Evolutionary conservation across 2,888 invertebrate species (phyloP), one percentile per base, ranked within the genome.

Genomic region (Oithona nana): DNA sequence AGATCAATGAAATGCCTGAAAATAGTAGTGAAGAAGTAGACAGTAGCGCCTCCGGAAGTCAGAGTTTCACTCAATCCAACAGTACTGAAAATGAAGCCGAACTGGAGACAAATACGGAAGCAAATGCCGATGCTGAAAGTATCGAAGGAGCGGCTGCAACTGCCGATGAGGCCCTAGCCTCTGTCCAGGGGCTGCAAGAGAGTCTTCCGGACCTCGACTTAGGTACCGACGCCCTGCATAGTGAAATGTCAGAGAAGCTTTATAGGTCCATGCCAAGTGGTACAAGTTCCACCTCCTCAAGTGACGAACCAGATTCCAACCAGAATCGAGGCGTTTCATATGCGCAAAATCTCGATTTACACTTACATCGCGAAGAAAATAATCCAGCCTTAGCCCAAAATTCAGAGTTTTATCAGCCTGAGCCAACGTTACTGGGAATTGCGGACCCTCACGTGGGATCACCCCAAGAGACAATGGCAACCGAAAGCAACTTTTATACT

Each of bases 401-500:
- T 11, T 57, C 31, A 3, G 3, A 24, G 29, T 61, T 61, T 22
- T 61, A 54, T 54, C 61, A 54, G 16, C 52, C 51, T 54, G 61
- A 61, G 29, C 60, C 62, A 26, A 48, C 59, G 24, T 54, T 55
- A 8, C 58, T 65, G 22, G 26, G 59, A 2, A 61, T 54, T 28
- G 60, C 65, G 16, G 30, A 39, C 16, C 57, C 48, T 22, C 31
- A 29, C 20, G 29, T 20, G 28, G 13, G 29, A 24, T 26, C 55
- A 24, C 29, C 57, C 6, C 11, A 39, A 13, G 55, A 20, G 50
- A 26, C 64, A 20, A 24, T 56, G 26, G 24, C 50, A 16, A n/a
- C n/a, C 11, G 28, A n/a, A 48, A 20, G 57, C 62, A 28, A 57
- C 58, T 57, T 58, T 26, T 6, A 29, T 4, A 16, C 59, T 26